Conservation (phyloP, 2,797 vertebrate species). For the Gastrophryne carolinensis region DNA sequence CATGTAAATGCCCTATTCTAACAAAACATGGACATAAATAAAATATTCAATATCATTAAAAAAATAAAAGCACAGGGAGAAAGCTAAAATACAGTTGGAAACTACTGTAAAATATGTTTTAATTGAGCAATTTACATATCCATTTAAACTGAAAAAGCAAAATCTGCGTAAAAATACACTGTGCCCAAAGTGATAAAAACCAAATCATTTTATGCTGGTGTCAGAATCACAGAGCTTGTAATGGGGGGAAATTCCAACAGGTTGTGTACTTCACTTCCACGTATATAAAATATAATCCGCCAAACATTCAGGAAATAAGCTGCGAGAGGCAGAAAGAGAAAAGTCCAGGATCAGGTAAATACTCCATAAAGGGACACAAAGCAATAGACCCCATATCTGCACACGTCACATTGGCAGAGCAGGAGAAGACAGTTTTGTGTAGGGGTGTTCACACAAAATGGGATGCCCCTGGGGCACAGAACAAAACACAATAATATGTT, state of each 20-base stretch:
- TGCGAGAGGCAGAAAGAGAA: slow-evolving; percentile 61
- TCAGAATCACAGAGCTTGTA: slow-evolving; percentile 66
- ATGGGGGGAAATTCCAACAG: slow-evolving; percentile 61
- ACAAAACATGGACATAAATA: no score
- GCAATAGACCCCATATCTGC: not conserved
- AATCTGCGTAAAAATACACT: slow-evolving; percentile 61
- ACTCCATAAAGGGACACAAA: not conserved
- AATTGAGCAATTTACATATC: slow-evolving; percentile 63
- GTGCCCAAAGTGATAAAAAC: slow-evolving; percentile 62
- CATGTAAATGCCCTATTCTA: no score
- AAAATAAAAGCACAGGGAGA: not conserved
- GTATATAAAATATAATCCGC: slow-evolving; percentile 32
- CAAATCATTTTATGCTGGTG: slow-evolving; percentile 76
- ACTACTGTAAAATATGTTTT: slow-evolving; percentile 22
- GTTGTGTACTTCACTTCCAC: slow-evolving; percentile 59
- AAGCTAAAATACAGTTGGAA: slow-evolving; percentile 10
- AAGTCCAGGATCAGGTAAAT: not conserved
- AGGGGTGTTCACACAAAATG: no score
- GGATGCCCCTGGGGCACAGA: no score
- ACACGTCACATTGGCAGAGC: no score
- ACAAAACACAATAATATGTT: no score
- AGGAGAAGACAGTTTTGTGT: no score
- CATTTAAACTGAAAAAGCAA: slow-evolving; percentile 61
- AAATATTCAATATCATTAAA: no score
- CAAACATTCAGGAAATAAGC: slow-evolving; percentile 73